A percentile compares a stretch with the other conserved stretches of the same genome.
Evolutionary conservation across 2,113 vertebrate species (phyloP).

Genomic region (Notarius quadriscutis): DNA sequence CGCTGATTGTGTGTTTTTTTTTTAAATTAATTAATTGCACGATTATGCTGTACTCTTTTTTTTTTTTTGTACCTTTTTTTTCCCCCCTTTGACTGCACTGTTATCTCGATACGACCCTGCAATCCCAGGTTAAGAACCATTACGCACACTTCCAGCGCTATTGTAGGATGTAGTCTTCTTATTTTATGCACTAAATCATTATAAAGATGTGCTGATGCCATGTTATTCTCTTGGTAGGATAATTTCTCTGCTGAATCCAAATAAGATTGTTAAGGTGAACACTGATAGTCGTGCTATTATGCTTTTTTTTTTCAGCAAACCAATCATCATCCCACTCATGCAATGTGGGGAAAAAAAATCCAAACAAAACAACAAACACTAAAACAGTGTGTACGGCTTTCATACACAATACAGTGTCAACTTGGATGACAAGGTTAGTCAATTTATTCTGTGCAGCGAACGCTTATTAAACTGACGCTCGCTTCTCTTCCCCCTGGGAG

Average conservation of each 20-base stretch:
- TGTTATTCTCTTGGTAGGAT: conserved; percentile 18
- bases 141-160: neutral
- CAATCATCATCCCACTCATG: conserved; percentile 30
- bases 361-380: neutral
- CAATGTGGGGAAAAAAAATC: neutral
- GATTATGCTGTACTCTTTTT: neutral
- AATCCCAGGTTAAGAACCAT: conserved; percentile 17
- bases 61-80: neutral
- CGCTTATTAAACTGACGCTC: conserved; percentile 45
- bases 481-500: conserved; percentile 31
- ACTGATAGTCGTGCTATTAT: conserved; percentile 10
- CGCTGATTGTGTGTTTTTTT: neutral
- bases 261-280: conserved; percentile 34
- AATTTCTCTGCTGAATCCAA: conserved; percentile 37
- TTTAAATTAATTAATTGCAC: neutral
- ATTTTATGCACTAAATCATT: conserved; percentile 13
- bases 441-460: conserved; percentile 41
- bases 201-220: conserved; percentile 1
- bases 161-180: conserved; percentile 4
- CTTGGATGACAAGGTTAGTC: conserved; percentile 41
- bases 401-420: conserved; percentile 12
- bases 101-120: conserved; percentile 13
- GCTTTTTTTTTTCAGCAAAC: conserved; percentile 3
- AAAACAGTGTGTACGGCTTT: neutral
- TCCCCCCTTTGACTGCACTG: neutral